These are phyloP conservation scores for Hydrotaea diabolus DNA, from an alignment of 2,888 invertebrate species.

Conservation along the genomic window DNA sequence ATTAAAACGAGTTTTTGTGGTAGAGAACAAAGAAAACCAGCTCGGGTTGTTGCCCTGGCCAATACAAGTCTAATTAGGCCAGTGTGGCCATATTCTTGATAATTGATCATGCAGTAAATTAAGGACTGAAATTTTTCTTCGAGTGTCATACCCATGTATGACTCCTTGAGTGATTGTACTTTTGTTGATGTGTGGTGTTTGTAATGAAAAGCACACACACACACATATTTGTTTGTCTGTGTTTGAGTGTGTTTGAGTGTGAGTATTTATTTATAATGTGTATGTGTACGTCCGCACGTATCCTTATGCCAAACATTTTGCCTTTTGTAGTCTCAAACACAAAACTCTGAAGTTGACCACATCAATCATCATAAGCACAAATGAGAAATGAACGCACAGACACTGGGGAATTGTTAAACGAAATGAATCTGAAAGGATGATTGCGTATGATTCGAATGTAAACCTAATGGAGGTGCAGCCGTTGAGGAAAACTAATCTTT, in stretches of 20 bases:
- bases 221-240: too few relatives aligned
- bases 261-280: neutral
- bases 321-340: slow-evolving; percentile 28
- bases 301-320: slow-evolving; percentile 21
- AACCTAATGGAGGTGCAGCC: neutral
- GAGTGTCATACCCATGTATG: neutral
- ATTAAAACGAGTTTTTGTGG: too few relatives aligned
- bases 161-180: neutral
- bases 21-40: too few relatives aligned
- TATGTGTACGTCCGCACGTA: neutral
- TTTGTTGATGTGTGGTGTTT: neutral
- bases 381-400: neutral
- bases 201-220: neutral
- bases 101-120: too few relatives aligned
- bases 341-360: slow-evolving; percentile 55
- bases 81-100: too few relatives aligned
- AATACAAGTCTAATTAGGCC: too few relatives aligned
- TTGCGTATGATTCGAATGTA: neutral
- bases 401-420: neutral
- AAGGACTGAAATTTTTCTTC: neutral
- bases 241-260: too few relatives aligned
- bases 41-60: too few relatives aligned
- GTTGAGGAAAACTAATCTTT: neutral
- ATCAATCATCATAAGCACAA: slow-evolving; percentile 51
- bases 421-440: slow-evolving; percentile 14